These are phyloP conservation scores for Argentina silus DNA, from an alignment of 2,797 vertebrate species.

Conservation along the genomic window DNA sequence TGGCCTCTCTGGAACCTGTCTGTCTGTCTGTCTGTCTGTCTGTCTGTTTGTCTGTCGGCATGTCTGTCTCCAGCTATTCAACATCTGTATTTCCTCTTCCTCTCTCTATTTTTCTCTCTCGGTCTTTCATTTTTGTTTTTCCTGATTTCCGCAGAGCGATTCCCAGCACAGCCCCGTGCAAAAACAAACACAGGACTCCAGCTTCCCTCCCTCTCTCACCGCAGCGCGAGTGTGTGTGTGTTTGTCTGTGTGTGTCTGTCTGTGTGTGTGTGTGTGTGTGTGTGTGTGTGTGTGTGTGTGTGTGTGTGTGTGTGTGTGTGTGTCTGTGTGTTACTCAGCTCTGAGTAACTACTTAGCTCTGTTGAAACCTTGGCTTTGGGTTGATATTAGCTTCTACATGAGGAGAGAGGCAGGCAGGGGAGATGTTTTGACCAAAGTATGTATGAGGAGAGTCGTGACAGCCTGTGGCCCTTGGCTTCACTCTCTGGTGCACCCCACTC, in stretches of 20 bases:
- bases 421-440: no score
- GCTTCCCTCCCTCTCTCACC: neutral
- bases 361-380: no score
- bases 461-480: no score
- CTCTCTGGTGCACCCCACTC: slow-evolving; percentile 5
- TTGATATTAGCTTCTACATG: no score
- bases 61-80: slow-evolving; percentile 28
- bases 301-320: no score
- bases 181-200: slow-evolving; percentile 14
- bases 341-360: no score
- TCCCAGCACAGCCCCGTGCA: slow-evolving; percentile 23
- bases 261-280: no score
- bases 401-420: no score
- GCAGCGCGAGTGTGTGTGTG: neutral
- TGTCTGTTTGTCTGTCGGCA: slow-evolving; percentile 2
- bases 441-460: no score
- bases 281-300: neutral
- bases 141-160: slow-evolving; percentile 16
- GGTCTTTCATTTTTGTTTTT: neutral
- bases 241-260: no score
- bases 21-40: neutral
- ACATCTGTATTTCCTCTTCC: slow-evolving; percentile 23
- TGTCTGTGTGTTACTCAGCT: no score
- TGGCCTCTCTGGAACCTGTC: neutral
- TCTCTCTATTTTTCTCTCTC: neutral